These are phyloP conservation scores for Parauchenoglanis ngamensis DNA, from an alignment of 2,797 vertebrate genomes.

Conservation along the genomic window DNA sequence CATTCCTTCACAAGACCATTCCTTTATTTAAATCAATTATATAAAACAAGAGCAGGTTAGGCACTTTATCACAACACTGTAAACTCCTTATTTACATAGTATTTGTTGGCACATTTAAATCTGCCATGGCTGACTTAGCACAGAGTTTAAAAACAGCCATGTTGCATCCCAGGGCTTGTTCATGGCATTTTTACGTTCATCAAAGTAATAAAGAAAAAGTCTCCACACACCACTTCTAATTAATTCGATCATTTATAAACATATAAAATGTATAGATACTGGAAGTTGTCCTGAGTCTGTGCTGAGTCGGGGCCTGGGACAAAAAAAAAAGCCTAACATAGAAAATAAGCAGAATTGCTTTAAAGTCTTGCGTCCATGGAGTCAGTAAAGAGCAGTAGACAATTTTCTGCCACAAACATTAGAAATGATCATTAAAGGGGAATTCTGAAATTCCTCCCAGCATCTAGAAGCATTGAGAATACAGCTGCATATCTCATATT, in stretches of 20 bases:
- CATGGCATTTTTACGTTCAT: too few species aligned
- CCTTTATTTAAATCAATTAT: neutral
- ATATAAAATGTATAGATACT: neutral
- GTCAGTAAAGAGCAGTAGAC: neutral
- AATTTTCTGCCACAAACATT: neutral
- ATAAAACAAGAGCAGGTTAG: neutral
- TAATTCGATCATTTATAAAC: neutral
- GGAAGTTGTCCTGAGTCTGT: neutral
- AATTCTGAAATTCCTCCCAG: neutral
- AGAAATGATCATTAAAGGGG: too few species aligned
- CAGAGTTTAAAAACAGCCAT: neutral
- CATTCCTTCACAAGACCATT: neutral
- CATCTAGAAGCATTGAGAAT: neutral
- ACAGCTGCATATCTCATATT: neutral
- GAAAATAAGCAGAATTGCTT: neutral
- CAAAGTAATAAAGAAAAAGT: neutral
- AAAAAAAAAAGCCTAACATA: neutral
- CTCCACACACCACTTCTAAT: neutral
- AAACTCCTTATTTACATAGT: neutral
- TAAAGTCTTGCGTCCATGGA: neutral
- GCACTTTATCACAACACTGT: neutral
- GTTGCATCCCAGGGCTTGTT: neutral
- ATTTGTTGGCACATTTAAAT: neutral
- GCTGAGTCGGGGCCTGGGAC: neutral
- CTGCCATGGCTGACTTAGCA: neutral